Evolutionary conservation across 2,888 invertebrate species (phyloP).

Genomic region (Dendrolimus houi): DNA sequence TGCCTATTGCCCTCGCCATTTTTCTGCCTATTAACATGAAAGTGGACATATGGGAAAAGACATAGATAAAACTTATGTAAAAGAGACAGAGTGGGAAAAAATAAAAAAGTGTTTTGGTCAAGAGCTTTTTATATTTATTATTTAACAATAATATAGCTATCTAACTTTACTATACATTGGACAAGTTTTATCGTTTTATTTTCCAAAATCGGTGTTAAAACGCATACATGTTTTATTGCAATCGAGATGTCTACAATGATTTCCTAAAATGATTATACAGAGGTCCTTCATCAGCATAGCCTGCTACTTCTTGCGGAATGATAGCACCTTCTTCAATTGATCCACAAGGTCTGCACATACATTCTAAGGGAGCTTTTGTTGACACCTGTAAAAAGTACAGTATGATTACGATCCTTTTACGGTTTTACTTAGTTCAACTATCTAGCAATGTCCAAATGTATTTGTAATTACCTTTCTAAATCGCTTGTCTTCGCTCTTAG

Average conservation of each 20-base stretch:
- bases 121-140: constrained; percentile 4
- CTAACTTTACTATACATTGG: no score
- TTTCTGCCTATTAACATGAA: no score
- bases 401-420: neutral
- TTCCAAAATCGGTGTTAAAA: neutral
- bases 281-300: constrained; percentile 88
- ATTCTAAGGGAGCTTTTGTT: constrained; percentile 94
- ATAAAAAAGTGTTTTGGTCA: constrained; percentile 15
- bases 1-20: no score
- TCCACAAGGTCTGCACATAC: constrained; percentile 96
- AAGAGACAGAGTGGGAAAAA: constrained; percentile 2
- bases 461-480: constrained; percentile 82
- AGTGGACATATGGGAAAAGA: no score
- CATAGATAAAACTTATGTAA: no score
- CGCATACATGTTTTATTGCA: constrained; percentile 1
- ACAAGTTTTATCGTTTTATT: no score
- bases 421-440: neutral
- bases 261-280: constrained; percentile 87
- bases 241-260: constrained; percentile 63
- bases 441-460: neutral
- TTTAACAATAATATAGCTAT: constrained; percentile 4
- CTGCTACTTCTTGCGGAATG: constrained; percentile 92
- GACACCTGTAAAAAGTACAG: constrained; percentile 76
- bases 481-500: constrained; percentile 89
- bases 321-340: constrained; percentile 91